Evolutionary conservation across 2,888 invertebrate species (phyloP).

Genomic region (Lycocerus yunnanus): DNA sequence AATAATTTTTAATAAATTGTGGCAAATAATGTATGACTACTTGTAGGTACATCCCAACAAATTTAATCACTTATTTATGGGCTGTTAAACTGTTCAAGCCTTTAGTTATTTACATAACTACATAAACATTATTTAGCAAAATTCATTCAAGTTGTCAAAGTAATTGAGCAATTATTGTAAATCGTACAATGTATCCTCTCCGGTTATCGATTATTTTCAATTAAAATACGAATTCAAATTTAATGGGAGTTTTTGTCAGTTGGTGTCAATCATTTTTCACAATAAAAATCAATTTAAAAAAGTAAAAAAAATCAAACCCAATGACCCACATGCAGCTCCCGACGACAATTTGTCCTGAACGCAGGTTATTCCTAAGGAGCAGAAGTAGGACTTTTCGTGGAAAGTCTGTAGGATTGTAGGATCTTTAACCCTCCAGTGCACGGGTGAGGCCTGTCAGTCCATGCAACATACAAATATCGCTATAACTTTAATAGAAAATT

Average conservation of each 20-base stretch:
- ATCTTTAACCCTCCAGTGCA: too few relatives aligned
- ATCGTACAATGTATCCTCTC: neutral
- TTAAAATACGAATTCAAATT: neutral
- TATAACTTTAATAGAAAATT: too few relatives aligned
- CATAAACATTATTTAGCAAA: neutral
- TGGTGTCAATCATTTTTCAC: neutral
- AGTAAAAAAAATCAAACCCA: too few relatives aligned
- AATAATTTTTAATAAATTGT: neutral
- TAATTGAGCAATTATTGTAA: neutral
- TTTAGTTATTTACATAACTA: neutral
- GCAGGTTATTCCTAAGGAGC: too few relatives aligned
- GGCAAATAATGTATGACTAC: neutral
- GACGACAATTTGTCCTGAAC: too few relatives aligned
- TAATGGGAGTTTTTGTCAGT: neutral
- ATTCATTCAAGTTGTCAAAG: neutral
- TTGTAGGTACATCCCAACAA: neutral
- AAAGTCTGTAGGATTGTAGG: too few relatives aligned
- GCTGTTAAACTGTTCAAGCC: neutral
- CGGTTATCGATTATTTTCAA: neutral
- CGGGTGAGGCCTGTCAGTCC: too few relatives aligned
- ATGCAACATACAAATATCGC: too few relatives aligned
- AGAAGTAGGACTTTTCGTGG: too few relatives aligned
- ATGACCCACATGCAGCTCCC: too few relatives aligned
- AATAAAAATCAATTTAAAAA: neutral
- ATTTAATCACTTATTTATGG: neutral